Evolutionary conservation across 2,113 vertebrate genomes (phyloP).

Genomic region (Dicaeum eximium): DNA sequence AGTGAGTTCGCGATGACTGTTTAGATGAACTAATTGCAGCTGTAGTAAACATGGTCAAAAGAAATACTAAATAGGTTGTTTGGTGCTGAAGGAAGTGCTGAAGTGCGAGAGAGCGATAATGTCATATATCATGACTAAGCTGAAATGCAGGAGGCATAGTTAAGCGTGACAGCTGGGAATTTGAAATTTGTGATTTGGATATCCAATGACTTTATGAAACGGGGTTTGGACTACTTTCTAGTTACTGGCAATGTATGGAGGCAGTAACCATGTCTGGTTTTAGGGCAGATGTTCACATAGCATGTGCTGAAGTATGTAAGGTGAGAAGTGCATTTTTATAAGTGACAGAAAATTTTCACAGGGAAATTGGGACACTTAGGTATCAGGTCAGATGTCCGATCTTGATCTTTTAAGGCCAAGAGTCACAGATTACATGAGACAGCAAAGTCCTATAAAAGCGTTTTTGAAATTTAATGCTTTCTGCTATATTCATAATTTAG

Average conservation of each 20-base stretch:
- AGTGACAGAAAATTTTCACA: neutral
- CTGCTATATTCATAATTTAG: neutral
- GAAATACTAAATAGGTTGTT: neutral
- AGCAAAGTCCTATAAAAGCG: neutral
- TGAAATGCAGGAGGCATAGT: conserved; percentile 21
- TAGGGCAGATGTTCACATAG: neutral
- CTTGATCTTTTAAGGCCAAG: neutral
- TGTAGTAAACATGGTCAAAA: neutral
- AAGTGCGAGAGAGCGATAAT: neutral
- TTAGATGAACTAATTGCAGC: neutral
- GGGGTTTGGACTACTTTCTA: neutral
- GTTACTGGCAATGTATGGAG: neutral
- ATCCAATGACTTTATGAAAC: conserved; percentile 2
- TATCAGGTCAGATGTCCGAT: neutral
- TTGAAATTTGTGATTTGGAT: neutral
- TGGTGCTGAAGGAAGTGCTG: neutral
- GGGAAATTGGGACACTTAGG: neutral
- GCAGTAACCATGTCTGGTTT: neutral
- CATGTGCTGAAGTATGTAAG: neutral
- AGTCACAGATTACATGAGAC: neutral
- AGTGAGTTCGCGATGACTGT: neutral
- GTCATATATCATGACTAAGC: conserved; percentile 18
- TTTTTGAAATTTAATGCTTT: neutral
- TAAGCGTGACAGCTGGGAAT: conserved; percentile 47
- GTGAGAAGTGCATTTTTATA: neutral